Evolutionary conservation across 2,113 vertebrate genomes (phyloP).

Genomic region (Engystomops pustulosus): DNA sequence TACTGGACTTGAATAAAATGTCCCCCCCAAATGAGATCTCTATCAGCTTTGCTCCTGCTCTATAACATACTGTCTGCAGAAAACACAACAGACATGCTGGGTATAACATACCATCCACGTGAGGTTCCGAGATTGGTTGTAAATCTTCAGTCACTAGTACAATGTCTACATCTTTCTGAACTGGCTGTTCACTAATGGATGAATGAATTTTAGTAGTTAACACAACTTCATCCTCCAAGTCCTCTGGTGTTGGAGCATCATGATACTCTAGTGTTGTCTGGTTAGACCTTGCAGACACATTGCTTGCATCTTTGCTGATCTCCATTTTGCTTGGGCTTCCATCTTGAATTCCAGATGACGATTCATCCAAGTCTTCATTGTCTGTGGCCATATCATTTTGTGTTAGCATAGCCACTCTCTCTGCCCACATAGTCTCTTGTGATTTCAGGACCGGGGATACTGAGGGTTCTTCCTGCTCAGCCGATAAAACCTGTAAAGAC

Average conservation of each 20-base stretch:
- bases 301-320: conserved; percentile 73
- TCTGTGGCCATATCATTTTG: conserved; percentile 47
- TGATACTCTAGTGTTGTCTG: conserved; percentile 84
- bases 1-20: too few relatives aligned
- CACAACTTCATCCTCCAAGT: conserved; percentile 69
- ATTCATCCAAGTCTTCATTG: conserved; percentile 58
- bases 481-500: conserved; percentile 61
- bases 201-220: conserved; percentile 64
- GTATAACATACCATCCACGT: conserved; percentile 26
- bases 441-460: conserved; percentile 61
- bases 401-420: conserved; percentile 58
- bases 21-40: too few relatives aligned
- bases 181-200: conserved; percentile 56
- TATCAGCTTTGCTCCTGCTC: neutral
- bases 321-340: conserved; percentile 66
- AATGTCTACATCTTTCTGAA: neutral
- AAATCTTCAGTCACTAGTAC: neutral
- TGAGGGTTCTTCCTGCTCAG: conserved; percentile 57
- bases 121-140: neutral
- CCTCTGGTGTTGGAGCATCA: conserved; percentile 76
- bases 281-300: conserved; percentile 73
- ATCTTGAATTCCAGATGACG: conserved; percentile 56
- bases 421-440: conserved; percentile 64
- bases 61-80: neutral
- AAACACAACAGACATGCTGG: neutral